Conservation (phyloP, 2,113 vertebrate species). For the Aptenodytes patagonicus region DNA sequence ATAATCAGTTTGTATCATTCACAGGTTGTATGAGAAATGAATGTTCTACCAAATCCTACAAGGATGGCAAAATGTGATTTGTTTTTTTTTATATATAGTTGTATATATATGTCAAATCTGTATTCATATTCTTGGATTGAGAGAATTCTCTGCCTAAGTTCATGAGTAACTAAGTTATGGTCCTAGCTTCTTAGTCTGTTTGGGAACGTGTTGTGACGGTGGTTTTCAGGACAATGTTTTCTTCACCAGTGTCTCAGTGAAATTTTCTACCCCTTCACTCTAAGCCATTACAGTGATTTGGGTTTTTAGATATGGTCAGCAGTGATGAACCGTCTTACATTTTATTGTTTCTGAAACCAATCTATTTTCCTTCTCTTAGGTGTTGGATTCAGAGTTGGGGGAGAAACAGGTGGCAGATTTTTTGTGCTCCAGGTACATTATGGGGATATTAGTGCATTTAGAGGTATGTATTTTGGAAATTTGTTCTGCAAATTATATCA, state of each 20-base stretch:
- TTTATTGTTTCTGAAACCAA: conserved; percentile 5
- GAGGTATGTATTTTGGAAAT: conserved; percentile 76
- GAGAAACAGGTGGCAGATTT: conserved; percentile 81
- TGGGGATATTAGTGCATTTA: conserved; percentile 87
- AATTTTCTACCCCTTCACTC: not conserved
- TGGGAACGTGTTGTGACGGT: not conserved
- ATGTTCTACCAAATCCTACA: not conserved
- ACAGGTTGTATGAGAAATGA: not conserved
- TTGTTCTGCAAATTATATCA: not conserved
- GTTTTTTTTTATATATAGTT: not conserved
- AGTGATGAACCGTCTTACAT: not conserved
- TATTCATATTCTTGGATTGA: not conserved
- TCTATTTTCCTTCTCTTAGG: conserved; percentile 59
- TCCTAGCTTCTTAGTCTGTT: not conserved
- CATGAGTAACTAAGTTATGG: not conserved
- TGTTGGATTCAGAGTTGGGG: conserved; percentile 96
- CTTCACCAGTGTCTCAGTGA: not conserved
- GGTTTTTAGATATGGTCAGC: not conserved
- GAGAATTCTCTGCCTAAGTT: not conserved
- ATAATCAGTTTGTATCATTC: not conserved
- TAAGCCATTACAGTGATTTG: not conserved
- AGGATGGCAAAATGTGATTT: not conserved
- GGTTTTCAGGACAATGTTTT: not conserved
- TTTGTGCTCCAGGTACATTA: conserved; percentile 98
- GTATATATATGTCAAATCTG: not conserved